A percentile compares a stretch with the other conserved stretches of the same genome.
Conservation (phyloP, 1,140 invertebrate genomes). For the Brachionus manjavacas region DNA sequence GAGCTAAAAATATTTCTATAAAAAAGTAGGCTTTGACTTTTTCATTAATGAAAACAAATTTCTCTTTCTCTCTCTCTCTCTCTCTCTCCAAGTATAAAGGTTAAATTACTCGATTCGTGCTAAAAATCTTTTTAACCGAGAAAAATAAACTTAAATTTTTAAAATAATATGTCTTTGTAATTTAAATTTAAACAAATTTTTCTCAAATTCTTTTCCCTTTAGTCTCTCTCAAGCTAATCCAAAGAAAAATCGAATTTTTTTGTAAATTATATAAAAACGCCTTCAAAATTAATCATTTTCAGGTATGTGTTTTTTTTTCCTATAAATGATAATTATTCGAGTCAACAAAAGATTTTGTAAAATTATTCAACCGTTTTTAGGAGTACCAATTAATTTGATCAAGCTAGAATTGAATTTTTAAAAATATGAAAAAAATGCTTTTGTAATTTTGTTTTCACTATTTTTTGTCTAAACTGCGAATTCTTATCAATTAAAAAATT, state of each 20-base stretch:
- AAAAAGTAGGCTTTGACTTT: slow-evolving; percentile 12
- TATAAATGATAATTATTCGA: background rate
- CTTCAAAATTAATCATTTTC: background rate
- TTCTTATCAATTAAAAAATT: slow-evolving; percentile 6
- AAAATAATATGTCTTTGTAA: background rate
- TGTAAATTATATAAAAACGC: background rate
- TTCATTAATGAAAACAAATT: background rate
- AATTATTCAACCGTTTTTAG: background rate
- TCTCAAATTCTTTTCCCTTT: slow-evolving; percentile 9
- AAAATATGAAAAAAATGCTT: background rate
- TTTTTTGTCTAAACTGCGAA: background rate
- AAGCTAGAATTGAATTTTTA: background rate
- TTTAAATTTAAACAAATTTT: background rate
- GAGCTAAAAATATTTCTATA: background rate
- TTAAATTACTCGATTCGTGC: slow-evolving; percentile 25
- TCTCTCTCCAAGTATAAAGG: background rate
- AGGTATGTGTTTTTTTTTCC: background rate
- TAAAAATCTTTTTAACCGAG: background rate
- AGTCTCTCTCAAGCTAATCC: background rate
- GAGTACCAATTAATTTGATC: background rate
- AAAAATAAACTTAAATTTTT: background rate
- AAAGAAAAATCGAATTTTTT: background rate
- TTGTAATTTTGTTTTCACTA: background rate
- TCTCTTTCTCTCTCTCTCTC: background rate
- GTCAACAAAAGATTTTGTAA: background rate